Base-by-base conservation (phyloP, 92 coral and sea anemone genomes). In the Palythoa heliodiscus region DNA sequence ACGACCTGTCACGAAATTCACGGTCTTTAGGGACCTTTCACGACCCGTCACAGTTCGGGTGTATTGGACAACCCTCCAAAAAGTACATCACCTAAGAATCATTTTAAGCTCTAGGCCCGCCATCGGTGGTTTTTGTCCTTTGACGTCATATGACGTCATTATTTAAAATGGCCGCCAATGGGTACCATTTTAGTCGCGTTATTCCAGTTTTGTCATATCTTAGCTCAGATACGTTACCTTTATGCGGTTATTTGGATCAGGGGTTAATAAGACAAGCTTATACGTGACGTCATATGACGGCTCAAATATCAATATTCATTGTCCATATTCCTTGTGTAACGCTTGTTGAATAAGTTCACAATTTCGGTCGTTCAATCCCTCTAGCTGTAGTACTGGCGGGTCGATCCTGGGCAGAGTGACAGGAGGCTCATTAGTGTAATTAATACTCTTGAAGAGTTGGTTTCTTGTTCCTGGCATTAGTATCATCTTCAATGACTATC, bases 351-450 rank as follows among this genome's bases (percentile, higher is more conserved):
- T 70, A 19, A 66, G 84, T 48, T 86, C 35, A 29, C 84, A 77
- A 61, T 76, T n/a, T 64, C 55, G 68, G 66, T 57, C 78, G 54
- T 54, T 77, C 67, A 84, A 66, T 70, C 83, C 83, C 52, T 75
- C 84, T 24, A 83, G 17, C 83, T 83, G 66, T 69, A 86, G 75
- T 64, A 84, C 83, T 12, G 50, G 71, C 54, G 70, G 76, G n/a
- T 88, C 70, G 16, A 10, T 29, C 37, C 63, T 75, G 24, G 20
- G 52, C 58, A 61, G 87, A 82, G 25, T 50, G 14, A 61, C 76
- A 81, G 90, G 83, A 87, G 87, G 87, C 38, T 73, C 87, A 22
- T 22, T 77, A 4, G 66, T 79, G 38, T 29, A 29, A 29, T 24
- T 29, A 29, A 29, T 24, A 68, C 43, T 79, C 79, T 25, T 80